phyloP scores from a whole-genome alignment of 2,888 invertebrate genomes.

The Geophilus truncorum region DNA sequence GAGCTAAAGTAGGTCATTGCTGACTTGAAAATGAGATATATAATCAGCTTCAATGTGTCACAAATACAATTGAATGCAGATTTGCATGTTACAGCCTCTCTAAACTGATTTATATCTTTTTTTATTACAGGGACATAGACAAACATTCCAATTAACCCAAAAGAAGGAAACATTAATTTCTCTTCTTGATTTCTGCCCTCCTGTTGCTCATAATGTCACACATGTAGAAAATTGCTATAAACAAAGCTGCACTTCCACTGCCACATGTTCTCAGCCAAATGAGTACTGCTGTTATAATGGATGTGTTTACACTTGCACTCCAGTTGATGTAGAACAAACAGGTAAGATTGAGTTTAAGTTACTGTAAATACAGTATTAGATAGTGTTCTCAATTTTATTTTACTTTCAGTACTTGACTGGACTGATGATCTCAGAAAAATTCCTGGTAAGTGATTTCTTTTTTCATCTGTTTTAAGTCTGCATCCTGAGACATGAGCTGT shows the following conservation, averaged over 20 bases:
- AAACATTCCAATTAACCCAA: conserved; percentile 16
- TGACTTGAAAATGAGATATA: background rate
- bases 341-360: background rate
- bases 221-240: background rate
- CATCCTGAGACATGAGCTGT: background rate
- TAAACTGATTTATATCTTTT: background rate
- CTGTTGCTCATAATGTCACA: background rate
- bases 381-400: background rate
- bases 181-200: background rate
- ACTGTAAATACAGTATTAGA: too few relatives aligned
- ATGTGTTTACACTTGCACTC: background rate
- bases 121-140: background rate
- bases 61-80: background rate
- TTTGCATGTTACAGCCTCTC: background rate
- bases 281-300: background rate
- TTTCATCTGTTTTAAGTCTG: background rate
- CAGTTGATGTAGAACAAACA: background rate
- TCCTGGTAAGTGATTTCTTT: background rate
- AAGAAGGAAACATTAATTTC: background rate
- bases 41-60: background rate
- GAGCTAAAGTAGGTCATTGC: conserved; percentile 21
- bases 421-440: background rate
- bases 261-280: background rate
- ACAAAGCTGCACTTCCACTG: background rate
- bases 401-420: background rate